Percentiles rank a stretch among this genome's conserved stretches.
Evolutionary conservation across 1,140 invertebrate genomes (phyloP).

Genomic region (Drosophila bifasciata): DNA sequence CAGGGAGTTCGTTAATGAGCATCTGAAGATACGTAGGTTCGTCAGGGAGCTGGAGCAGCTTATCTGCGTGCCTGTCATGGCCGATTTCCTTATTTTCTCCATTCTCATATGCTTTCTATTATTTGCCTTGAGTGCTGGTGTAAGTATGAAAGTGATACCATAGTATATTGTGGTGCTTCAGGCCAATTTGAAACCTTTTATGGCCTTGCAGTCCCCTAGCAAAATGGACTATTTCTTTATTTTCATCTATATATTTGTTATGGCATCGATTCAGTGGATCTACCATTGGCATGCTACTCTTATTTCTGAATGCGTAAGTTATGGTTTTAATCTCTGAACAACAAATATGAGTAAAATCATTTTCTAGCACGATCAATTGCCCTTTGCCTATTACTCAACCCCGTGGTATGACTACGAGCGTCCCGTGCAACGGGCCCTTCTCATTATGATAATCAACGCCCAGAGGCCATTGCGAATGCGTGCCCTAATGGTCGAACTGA

Average conservation of each 20-base stretch:
- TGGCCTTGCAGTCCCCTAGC: constrained; percentile 42
- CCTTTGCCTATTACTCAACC: no score
- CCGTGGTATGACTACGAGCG: no score
- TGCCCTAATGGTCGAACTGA: no score
- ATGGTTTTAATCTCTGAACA: no score
- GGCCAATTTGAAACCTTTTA: not conserved
- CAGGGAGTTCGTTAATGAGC: constrained; percentile 53
- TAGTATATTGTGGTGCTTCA: no score
- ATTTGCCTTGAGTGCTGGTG: constrained; percentile 59
- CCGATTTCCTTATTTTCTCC: constrained; percentile 73
- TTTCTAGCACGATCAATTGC: no score
- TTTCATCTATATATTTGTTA: constrained; percentile 71
- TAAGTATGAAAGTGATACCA: constrained; percentile 34
- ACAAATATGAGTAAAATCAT: no score
- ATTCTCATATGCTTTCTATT: constrained; percentile 75
- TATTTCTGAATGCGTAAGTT: constrained; percentile 53
- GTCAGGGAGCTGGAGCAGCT: constrained; percentile 54
- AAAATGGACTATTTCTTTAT: constrained; percentile 74
- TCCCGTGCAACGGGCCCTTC: no score
- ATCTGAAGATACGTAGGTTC: constrained; percentile 53
- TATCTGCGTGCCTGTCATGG: constrained; percentile 63
- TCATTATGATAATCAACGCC: no score
- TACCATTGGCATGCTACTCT: constrained; percentile 77
- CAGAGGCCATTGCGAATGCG: no score
- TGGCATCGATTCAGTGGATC: constrained; percentile 67